These are phyloP conservation scores for Horisme vitalbata DNA, from an alignment of 2,888 invertebrate species.

Conservation along the genomic window DNA sequence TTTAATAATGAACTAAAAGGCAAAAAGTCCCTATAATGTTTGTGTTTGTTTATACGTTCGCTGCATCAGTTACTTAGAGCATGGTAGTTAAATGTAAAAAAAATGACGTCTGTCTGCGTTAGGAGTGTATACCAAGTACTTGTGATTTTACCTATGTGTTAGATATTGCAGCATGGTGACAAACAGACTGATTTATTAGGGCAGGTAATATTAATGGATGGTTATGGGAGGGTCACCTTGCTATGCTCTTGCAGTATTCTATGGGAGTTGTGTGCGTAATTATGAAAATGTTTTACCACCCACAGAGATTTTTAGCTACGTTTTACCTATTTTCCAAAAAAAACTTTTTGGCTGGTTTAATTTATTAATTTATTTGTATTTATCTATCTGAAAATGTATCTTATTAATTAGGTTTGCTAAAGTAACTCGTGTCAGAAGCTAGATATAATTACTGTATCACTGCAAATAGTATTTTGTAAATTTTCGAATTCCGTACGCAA, in stretches of 20 bases:
- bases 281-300: background rate
- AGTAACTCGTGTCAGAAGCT: no score
- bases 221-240: constrained; percentile 41
- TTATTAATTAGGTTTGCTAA: no score
- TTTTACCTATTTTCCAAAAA: no score
- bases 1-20: no score
- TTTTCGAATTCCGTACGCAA: constrained; percentile 42
- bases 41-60: no score
- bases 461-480: background rate
- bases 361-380: no score
- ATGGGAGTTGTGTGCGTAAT: constrained; percentile 52
- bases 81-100: constrained; percentile 29
- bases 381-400: no score
- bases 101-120: constrained; percentile 67
- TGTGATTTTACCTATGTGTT: constrained; percentile 69
- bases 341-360: no score
- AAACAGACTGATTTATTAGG: constrained; percentile 69
- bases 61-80: constrained; percentile 16
- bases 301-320: no score
- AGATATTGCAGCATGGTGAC: constrained; percentile 58
- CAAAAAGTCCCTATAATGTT: no score
- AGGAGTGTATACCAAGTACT: constrained; percentile 71
- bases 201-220: constrained; percentile 51
- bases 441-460: no score
- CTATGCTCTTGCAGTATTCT: constrained; percentile 64